Conservation (phyloP, 2,797 vertebrate genomes). For the Cyprinodon diabolis region DNA sequence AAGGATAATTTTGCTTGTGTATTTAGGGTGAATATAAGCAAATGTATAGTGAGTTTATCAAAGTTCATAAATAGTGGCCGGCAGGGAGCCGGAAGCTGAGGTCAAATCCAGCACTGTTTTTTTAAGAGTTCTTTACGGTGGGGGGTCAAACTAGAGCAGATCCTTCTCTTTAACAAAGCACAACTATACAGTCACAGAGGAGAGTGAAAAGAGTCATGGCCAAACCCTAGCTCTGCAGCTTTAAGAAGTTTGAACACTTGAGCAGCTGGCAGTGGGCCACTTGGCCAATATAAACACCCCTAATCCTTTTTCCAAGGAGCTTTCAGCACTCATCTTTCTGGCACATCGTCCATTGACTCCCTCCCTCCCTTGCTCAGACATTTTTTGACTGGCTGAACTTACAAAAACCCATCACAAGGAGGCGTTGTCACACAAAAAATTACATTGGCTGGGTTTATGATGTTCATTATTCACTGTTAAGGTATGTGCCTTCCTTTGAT, state of each 20-base stretch:
- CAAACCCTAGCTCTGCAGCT: slow-evolving; percentile 72
- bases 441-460: slow-evolving; percentile 23
- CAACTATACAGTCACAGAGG: slow-evolving; percentile 55
- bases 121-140: slow-evolving; percentile 17
- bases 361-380: slow-evolving; percentile 50
- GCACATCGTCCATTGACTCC: slow-evolving; percentile 69
- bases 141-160: slow-evolving; percentile 35
- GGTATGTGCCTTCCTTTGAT: slow-evolving; percentile 81
- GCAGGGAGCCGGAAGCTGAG: slow-evolving; percentile 3
- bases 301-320: slow-evolving; percentile 86
- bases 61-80: slow-evolving; percentile 1
- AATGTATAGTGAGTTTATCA: slow-evolving; percentile 7
- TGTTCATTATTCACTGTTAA: slow-evolving; percentile 78
- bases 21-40: slow-evolving; percentile 4
- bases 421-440: slow-evolving; percentile 65
- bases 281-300: slow-evolving; percentile 82
- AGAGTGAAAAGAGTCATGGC: slow-evolving; percentile 66
- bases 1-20: background rate
- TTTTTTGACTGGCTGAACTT: slow-evolving; percentile 42
- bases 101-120: slow-evolving; percentile 30
- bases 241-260: slow-evolving; percentile 81
- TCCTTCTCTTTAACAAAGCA: slow-evolving; percentile 64
- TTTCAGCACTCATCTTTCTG: slow-evolving; percentile 82
- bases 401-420: slow-evolving; percentile 59
- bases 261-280: slow-evolving; percentile 78